Conservation (phyloP, 2,113 vertebrate genomes). For the Scortum barcoo region DNA sequence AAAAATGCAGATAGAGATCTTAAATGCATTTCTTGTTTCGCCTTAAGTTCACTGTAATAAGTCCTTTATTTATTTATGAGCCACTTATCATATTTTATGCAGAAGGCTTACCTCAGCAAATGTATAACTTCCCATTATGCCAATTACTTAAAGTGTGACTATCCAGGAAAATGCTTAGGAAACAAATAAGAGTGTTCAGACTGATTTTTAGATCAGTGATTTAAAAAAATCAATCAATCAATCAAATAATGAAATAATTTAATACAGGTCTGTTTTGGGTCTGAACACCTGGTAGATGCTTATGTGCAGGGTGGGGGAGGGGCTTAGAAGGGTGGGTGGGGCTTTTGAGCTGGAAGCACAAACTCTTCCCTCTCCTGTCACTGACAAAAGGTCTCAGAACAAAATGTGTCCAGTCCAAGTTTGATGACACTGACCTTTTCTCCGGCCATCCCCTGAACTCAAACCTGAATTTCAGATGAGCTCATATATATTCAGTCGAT, state of each 20-base stretch:
- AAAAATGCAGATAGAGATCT: background rate
- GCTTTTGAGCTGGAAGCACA: background rate
- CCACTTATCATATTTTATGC: background rate
- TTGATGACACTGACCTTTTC: conserved; percentile 54
- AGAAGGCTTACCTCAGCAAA: background rate
- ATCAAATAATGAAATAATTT: no score
- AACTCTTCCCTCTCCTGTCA: conserved; percentile 15
- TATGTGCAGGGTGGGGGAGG: background rate
- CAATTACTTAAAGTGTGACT: background rate
- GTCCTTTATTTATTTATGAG: background rate
- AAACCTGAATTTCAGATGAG: conserved; percentile 53
- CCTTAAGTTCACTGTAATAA: background rate
- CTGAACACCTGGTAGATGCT: background rate
- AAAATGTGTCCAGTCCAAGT: conserved; percentile 36
- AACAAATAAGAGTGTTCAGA: no score
- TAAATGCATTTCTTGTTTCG: background rate
- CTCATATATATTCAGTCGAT: conserved; percentile 49
- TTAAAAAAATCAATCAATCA: no score
- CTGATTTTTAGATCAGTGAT: no score
- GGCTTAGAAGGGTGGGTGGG: background rate
- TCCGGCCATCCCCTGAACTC: conserved; percentile 24
- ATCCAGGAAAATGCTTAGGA: no score
- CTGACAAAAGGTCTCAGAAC: conserved; percentile 34
- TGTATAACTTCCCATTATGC: background rate
- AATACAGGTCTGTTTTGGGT: background rate